These are phyloP conservation scores for Phalacrocorax brasilianus DNA, from an alignment of 2,113 vertebrate genomes.

Conservation along the genomic window DNA sequence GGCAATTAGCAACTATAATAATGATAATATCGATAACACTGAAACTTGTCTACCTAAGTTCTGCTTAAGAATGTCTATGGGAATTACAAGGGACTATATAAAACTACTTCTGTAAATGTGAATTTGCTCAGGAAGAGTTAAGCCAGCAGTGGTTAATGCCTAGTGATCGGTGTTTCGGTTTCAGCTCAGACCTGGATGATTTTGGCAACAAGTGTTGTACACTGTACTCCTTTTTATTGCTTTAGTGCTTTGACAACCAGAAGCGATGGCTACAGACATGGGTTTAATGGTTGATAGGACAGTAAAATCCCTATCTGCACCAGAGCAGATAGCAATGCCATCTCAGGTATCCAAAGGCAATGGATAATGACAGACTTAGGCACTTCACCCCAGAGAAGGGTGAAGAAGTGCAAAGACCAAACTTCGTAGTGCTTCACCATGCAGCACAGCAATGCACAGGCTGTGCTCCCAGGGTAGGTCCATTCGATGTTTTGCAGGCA, in stretches of 20 bases:
- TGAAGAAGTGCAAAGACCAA: not conserved
- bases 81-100: not conserved
- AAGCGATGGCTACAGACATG: not conserved
- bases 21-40: not conserved
- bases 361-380: rapidly evolving
- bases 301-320: not conserved
- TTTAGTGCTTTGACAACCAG: not conserved
- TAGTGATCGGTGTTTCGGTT: not conserved
- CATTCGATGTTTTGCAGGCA: not conserved
- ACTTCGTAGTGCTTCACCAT: not conserved
- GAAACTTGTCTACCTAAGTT: not conserved
- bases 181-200: not conserved
- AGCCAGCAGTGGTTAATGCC: not conserved
- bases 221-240: not conserved
- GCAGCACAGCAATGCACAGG: rapidly evolving
- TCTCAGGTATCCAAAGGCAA: not conserved
- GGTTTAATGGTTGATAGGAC: not conserved
- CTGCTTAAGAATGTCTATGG: not conserved
- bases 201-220: not conserved
- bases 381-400: not conserved
- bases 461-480: not conserved
- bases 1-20: not conserved
- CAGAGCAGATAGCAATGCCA: not conserved
- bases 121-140: not conserved
- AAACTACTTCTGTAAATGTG: not conserved